Evolutionary conservation across 1,140 invertebrate genomes (phyloP).

Genomic region (Micrasema minimum): DNA sequence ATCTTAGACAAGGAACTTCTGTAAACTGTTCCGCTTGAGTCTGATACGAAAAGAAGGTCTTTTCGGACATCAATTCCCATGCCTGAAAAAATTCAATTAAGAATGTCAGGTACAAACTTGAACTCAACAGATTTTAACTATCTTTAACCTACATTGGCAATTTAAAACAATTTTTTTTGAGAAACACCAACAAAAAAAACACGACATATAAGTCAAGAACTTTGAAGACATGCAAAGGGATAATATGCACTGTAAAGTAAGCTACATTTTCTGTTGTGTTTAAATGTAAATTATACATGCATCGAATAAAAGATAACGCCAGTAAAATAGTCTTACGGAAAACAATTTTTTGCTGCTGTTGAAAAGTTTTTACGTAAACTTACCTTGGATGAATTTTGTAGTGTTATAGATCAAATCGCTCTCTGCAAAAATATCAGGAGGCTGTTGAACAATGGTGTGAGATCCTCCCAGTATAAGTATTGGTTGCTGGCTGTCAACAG

Average conservation of each 20-base stretch:
- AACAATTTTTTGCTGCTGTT: neutral
- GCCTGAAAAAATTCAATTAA: slow-evolving; percentile 70
- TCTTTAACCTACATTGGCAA: too few relatives aligned
- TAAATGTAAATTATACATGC: neutral
- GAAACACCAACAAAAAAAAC: too few relatives aligned
- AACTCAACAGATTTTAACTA: too few relatives aligned
- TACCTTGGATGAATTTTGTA: slow-evolving; percentile 43
- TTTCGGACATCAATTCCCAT: slow-evolving; percentile 78
- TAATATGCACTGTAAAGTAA: neutral
- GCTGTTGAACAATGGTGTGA: slow-evolving; percentile 75
- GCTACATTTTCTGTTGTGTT: neutral
- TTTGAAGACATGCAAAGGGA: too few relatives aligned
- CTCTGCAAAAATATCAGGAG: slow-evolving; percentile 74
- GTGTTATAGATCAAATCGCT: slow-evolving; percentile 64
- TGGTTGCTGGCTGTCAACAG: slow-evolving; percentile 71
- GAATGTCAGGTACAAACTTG: too few relatives aligned
- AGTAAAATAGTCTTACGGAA: neutral
- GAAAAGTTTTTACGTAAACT: neutral
- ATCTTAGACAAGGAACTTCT: slow-evolving; percentile 61
- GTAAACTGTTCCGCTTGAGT: slow-evolving; percentile 73
- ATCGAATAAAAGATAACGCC: neutral
- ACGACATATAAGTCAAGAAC: too few relatives aligned
- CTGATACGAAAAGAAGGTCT: slow-evolving; percentile 79
- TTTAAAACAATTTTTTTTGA: too few relatives aligned
- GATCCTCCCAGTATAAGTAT: slow-evolving; percentile 78